These are phyloP conservation scores for Zootermopsis nevadensis DNA, from an alignment of 2,888 invertebrate genomes.

Conservation along the genomic window DNA sequence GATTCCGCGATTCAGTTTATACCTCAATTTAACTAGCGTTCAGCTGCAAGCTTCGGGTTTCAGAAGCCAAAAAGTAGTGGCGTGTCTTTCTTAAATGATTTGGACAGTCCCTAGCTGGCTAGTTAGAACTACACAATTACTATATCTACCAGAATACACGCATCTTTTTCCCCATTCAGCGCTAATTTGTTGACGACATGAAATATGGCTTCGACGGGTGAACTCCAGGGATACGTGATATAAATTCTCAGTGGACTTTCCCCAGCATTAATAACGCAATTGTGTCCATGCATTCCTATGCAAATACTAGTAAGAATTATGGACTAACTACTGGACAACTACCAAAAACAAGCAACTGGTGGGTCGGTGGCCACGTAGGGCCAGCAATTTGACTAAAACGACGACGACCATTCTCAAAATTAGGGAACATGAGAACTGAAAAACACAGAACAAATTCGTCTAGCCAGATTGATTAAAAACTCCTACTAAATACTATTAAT, in stretches of 20 bases:
- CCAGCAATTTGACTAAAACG: too few species aligned
- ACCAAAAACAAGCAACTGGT: neutral
- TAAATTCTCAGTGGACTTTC: neutral
- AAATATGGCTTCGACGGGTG: neutral
- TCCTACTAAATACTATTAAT: too few species aligned
- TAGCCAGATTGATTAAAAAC: too few species aligned
- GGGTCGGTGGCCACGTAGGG: neutral
- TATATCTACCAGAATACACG: neutral
- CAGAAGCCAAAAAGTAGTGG: neutral
- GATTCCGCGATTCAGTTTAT: too few species aligned
- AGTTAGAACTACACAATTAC: neutral
- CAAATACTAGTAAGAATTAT: neutral
- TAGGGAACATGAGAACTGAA: too few species aligned
- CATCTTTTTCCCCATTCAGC: neutral
- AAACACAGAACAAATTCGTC: too few species aligned
- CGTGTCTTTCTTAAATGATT: neutral
- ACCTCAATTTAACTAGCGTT: neutral
- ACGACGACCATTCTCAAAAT: too few species aligned
- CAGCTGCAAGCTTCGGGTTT: neutral
- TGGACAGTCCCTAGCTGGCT: neutral
- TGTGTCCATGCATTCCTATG: constrained; percentile 16
- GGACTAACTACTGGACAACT: neutral
- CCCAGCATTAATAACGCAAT: constrained; percentile 9
- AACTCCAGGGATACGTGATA: constrained; percentile 2
- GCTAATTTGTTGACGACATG: constrained; percentile 16